Conservation (phyloP, 2,797 vertebrate genomes). For the Rhinichthys osculus region DNA sequence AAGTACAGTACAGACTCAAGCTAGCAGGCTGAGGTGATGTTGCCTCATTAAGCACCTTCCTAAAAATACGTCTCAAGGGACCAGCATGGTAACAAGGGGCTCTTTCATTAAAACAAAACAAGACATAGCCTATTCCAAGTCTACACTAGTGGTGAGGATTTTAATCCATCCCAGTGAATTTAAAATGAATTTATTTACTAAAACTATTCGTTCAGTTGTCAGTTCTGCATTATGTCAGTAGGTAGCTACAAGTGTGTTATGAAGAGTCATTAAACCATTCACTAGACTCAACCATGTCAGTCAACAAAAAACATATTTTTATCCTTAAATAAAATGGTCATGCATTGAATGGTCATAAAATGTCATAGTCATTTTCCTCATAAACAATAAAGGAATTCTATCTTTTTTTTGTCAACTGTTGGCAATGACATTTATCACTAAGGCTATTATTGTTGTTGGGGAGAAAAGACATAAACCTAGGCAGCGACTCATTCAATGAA, state of each 20-base stretch:
- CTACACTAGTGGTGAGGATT: background rate
- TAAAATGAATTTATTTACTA: background rate
- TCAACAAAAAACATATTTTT: background rate
- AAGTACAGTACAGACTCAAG: constrained; percentile 5
- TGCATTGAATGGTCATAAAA: too few species aligned
- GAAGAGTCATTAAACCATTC: background rate
- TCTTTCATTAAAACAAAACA: constrained; percentile 18
- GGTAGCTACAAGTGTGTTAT: background rate
- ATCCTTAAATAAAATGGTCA: background rate
- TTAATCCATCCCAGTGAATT: background rate
- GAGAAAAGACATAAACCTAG: background rate
- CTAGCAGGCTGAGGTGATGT: background rate
- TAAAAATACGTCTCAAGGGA: constrained; percentile 1
- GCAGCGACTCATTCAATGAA: background rate
- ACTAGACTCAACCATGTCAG: background rate
- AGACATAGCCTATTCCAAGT: background rate
- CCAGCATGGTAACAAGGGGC: background rate
- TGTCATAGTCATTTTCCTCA: background rate
- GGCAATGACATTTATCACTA: background rate
- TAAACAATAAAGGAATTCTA: background rate
- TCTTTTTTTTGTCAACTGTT: background rate
- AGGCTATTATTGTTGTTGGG: background rate
- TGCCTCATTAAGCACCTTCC: background rate
- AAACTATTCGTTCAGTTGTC: background rate
- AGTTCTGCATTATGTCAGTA: background rate